Evolutionary conservation across 2,888 invertebrate species (phyloP).

Genomic region (Dendrolimus pini): DNA sequence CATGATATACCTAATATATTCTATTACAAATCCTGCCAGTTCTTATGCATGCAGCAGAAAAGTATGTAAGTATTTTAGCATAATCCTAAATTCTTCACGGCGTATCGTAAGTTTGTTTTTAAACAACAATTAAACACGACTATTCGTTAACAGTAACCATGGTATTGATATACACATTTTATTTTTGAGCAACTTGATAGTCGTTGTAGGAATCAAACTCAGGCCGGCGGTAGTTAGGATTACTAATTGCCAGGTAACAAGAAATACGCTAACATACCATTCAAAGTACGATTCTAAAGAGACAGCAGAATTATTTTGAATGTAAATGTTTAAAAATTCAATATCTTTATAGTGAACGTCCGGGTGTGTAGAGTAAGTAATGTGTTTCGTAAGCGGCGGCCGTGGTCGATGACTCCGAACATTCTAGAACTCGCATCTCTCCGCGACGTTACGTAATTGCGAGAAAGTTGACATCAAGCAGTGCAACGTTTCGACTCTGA

Average conservation of each 20-base stretch:
- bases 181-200: too few relatives aligned
- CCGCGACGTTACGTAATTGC: conserved; percentile 59
- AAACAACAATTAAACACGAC: too few relatives aligned
- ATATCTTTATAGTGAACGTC: conserved; percentile 29
- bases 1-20: conserved; percentile 23
- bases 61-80: too few relatives aligned
- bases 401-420: conserved; percentile 75
- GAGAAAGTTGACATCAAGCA: conserved; percentile 73
- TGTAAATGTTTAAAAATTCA: conserved; percentile 10
- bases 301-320: neutral
- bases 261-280: neutral
- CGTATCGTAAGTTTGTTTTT: too few relatives aligned
- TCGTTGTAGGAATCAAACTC: too few relatives aligned
- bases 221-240: too few relatives aligned
- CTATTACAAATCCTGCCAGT: conserved; percentile 17
- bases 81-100: too few relatives aligned
- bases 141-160: conserved; percentile 6
- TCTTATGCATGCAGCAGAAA: too few relatives aligned
- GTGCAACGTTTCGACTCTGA: conserved; percentile 23
- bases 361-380: conserved; percentile 37
- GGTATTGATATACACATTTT: too few relatives aligned
- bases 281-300: neutral
- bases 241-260: too few relatives aligned
- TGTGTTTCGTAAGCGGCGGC: conserved; percentile 66
- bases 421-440: conserved; percentile 68